Percentiles rank a stretch among this genome's conserved stretches.
These are phyloP conservation scores for Tor tambroides DNA, from an alignment of 2,113 vertebrate genomes.

Conservation along the genomic window DNA sequence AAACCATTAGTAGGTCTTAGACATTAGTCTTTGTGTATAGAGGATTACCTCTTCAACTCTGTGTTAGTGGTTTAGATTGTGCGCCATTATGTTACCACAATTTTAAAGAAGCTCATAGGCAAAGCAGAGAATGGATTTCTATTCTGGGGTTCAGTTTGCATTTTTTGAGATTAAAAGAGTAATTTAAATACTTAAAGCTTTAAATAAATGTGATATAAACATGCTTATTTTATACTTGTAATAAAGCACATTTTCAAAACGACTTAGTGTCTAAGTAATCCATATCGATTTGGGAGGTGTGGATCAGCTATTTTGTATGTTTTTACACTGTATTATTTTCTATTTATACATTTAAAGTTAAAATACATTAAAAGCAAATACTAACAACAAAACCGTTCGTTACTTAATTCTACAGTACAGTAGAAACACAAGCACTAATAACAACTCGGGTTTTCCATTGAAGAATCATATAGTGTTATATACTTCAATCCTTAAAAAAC, in stretches of 20 bases:
- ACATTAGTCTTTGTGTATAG: neutral
- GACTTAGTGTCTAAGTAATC: neutral
- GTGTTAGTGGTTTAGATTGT: neutral
- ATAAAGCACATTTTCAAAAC: neutral
- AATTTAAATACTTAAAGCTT: neutral
- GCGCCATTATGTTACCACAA: neutral
- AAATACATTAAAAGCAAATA: too few species aligned
- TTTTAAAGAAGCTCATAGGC: neutral
- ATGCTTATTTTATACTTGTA: neutral
- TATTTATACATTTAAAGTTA: too few species aligned
- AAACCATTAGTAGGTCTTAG: constrained; percentile 70
- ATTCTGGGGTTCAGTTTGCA: neutral
- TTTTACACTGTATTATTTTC: neutral
- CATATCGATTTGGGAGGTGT: neutral
- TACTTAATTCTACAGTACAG: too few species aligned
- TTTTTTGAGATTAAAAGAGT: neutral
- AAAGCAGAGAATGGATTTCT: neutral
- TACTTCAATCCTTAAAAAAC: too few species aligned
- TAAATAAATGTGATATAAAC: neutral
- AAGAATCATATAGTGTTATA: too few species aligned
- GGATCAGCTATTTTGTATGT: neutral
- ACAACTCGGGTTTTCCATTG: too few species aligned
- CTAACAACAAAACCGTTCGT: too few species aligned
- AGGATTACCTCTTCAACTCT: neutral
- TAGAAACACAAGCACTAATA: too few species aligned